Evolutionary conservation across 2,888 invertebrate species (phyloP), one percentile per base, ranked within the genome.

Genomic region (Eubasilissa splendida): DNA sequence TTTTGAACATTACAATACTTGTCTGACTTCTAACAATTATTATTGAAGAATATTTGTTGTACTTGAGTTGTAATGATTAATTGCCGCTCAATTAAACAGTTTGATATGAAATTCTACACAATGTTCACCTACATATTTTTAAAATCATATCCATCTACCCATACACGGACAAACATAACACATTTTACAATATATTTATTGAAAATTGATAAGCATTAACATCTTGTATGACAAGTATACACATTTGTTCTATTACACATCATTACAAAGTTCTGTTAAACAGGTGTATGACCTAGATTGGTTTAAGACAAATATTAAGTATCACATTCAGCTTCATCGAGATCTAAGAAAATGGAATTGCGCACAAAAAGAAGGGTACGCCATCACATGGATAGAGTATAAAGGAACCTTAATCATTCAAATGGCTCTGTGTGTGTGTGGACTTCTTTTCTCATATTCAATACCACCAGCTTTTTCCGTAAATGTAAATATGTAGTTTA

Each of bases 341-440:
- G 78, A 79, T 63, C 63, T 74, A 81, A 9, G 60, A 56, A 58
- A 79, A 82, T 58, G 77, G 73, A 79, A 75, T 60, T 77, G 81
- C 77, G 83, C 81, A 83, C 81, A 83, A 83, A 83, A 76, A 83
- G 81, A 83, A 83, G 83, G 83, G 83, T 83, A 79, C 83, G 71
- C 79, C 52, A 50, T 76, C 74, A 79, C 56, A 42, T 73, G 12
- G 50, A 73, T 42, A 73, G 60, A 82, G 65, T 75, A 76, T 65
- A 77, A 79, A 80, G 77, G 68, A 79, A 81, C 73, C 63, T 76
- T 81, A 76, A 56, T 70, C 59, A 70, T 70, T 68, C 33, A 42
- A 68, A 76, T 80, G 76, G 73, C 70, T 80, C 56, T 53, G 63
- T 42, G 12, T 22, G 12, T 22, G 22, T 42, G 14, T 76, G 76